Conservation (phyloP, 2,888 invertebrate species). For the Trissoscelio sp. region DNA sequence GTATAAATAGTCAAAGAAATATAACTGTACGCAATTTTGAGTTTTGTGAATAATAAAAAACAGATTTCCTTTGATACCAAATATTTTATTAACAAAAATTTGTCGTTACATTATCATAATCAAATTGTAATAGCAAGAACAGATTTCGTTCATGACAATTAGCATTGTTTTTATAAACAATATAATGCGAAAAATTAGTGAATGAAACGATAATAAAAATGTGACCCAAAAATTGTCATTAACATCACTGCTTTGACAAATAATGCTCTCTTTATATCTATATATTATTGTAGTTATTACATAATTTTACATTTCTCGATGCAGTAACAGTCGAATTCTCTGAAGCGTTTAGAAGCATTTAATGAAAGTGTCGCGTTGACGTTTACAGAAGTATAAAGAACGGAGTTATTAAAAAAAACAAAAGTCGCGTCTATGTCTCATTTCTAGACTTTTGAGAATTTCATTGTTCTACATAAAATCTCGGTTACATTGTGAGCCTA, state of each 20-base stretch:
- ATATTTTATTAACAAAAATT: conserved; percentile 43
- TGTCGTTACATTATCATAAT: conserved; percentile 25
- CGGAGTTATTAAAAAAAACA: conserved; percentile 46
- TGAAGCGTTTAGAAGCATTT: conserved; percentile 56
- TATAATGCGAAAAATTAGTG: background rate
- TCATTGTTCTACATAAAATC: conserved; percentile 51
- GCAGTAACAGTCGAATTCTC: conserved; percentile 43
- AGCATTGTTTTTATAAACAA: background rate
- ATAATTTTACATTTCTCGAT: conserved; percentile 47
- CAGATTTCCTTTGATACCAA: background rate
- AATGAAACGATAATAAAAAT: conserved; percentile 8
- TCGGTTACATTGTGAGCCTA: conserved; percentile 47
- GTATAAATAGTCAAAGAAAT: too few species aligned
- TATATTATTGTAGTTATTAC: conserved; percentile 34
- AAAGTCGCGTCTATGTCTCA: conserved; percentile 24
- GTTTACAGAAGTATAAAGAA: conserved; percentile 54
- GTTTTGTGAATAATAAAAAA: background rate
- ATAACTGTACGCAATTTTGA: too few species aligned
- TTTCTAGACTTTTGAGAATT: conserved; percentile 46
- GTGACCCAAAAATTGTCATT: conserved; percentile 23
- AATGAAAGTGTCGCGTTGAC: conserved; percentile 48
- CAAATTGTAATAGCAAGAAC: conserved; percentile 7
- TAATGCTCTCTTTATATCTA: conserved; percentile 36
- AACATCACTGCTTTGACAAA: conserved; percentile 28
- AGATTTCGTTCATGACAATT: background rate